phyloP scores from a whole-genome alignment of 2,797 vertebrate species.

The Diplodus sargus region DNA sequence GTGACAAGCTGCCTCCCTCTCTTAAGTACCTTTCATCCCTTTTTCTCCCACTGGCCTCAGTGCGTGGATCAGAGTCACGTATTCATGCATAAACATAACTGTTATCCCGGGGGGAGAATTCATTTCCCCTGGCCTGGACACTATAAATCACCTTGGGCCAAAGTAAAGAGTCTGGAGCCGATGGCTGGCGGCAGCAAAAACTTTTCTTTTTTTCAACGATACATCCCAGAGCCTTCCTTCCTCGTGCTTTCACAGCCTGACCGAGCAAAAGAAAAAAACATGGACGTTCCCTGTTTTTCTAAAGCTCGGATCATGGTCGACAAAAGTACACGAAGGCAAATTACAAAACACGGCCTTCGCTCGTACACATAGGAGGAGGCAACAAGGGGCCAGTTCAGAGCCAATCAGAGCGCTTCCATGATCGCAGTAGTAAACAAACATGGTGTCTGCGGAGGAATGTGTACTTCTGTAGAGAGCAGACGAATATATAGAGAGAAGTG shows the following conservation, averaged over 20 bases:
- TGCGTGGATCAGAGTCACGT: constrained; percentile 55
- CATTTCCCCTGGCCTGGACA: constrained; percentile 70
- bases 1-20: constrained; percentile 53
- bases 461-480: too few relatives aligned
- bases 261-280: constrained; percentile 38
- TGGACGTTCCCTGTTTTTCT: constrained; percentile 32
- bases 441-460: too few relatives aligned
- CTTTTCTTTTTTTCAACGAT: constrained; percentile 44
- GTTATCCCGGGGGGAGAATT: constrained; percentile 55
- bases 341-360: too few relatives aligned
- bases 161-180: constrained; percentile 76
- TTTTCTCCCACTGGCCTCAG: constrained; percentile 43
- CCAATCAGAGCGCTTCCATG: too few relatives aligned
- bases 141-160: constrained; percentile 73
- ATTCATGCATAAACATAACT: constrained; percentile 75
- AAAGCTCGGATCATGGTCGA: too few relatives aligned
- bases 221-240: constrained; percentile 35
- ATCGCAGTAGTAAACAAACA: too few relatives aligned
- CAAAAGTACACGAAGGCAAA: too few relatives aligned
- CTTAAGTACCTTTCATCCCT: constrained; percentile 64
- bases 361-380: too few relatives aligned
- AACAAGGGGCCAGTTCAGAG: too few relatives aligned
- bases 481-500: too few relatives aligned
- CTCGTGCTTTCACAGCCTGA: constrained; percentile 16
- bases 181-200: constrained; percentile 54